A percentile compares a stretch with the other conserved stretches of the same genome.
Evolutionary conservation across 2,888 invertebrate species (phyloP).

Genomic region (Eupithecia abbreviata): DNA sequence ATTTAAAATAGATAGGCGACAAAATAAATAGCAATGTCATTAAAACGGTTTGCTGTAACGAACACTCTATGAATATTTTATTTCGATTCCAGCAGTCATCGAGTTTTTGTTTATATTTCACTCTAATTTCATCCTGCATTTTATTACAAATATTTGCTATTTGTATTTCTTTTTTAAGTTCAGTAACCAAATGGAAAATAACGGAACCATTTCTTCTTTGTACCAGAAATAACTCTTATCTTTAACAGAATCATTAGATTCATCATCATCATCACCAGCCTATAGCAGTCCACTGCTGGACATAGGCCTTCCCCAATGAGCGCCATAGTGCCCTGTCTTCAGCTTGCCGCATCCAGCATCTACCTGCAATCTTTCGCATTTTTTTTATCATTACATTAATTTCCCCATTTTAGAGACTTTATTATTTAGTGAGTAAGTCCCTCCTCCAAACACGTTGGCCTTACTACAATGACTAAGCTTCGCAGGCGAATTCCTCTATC

Average conservation of each 20-base stretch:
- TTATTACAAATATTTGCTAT: not conserved
- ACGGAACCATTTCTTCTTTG: not conserved
- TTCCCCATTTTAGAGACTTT: too few species aligned
- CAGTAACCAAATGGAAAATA: not conserved
- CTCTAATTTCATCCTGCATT: slow-evolving; percentile 22
- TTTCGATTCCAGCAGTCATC: slow-evolving; percentile 48
- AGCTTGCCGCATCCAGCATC: too few species aligned
- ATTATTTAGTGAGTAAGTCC: too few species aligned
- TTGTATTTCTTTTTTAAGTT: not conserved
- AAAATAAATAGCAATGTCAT: slow-evolving; percentile 50
- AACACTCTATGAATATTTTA: slow-evolving; percentile 52
- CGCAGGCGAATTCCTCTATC: too few species aligned
- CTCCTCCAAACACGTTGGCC: too few species aligned
- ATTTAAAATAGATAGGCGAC: slow-evolving; percentile 43
- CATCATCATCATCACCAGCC: too few species aligned
- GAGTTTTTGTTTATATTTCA: slow-evolving; percentile 48
- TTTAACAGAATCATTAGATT: not conserved
- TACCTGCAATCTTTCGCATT: too few species aligned
- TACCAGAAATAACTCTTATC: not conserved
- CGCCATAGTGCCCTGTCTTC: too few species aligned
- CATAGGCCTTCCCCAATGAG: too few species aligned
- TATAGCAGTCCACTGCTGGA: too few species aligned
- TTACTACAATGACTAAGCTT: too few species aligned
- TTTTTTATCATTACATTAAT: too few species aligned
- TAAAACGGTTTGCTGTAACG: slow-evolving; percentile 43